Evolutionary conservation across 2,888 invertebrate species (phyloP).

Genomic region (Carabus problematicus): DNA sequence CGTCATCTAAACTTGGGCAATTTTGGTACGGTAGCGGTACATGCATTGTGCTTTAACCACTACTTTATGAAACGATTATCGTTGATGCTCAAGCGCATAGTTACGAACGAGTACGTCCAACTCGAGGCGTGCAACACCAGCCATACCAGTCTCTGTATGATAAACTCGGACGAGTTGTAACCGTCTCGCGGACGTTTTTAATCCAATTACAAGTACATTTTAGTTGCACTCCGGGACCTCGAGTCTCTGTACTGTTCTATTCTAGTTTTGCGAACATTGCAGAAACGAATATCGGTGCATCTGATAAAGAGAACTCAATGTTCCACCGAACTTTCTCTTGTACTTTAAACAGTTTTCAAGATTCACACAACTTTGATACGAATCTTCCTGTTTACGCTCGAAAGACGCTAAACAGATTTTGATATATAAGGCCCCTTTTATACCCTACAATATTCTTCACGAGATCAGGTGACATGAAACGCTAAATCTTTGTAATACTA

Average conservation of each 20-base stretch:
- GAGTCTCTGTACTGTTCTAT: neutral
- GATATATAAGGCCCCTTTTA: slow-evolving; percentile 15
- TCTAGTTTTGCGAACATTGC: no score
- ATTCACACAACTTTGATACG: slow-evolving; percentile 29
- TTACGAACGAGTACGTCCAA: no score
- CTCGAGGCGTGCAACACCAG: no score
- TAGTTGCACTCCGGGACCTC: neutral
- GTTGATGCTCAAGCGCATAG: slow-evolving; percentile 5
- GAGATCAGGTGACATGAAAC: no score
- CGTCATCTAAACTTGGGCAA: slow-evolving; percentile 39
- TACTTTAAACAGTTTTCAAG: slow-evolving; percentile 37
- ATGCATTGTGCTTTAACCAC: slow-evolving; percentile 30
- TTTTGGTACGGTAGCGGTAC: slow-evolving; percentile 15
- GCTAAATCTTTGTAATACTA: no score
- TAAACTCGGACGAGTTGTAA: no score
- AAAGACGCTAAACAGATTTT: slow-evolving; percentile 34
- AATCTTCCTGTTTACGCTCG: slow-evolving; percentile 30
- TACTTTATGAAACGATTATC: slow-evolving; percentile 33
- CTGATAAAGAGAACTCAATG: slow-evolving; percentile 31
- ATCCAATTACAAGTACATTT: slow-evolving; percentile 4
- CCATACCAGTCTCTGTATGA: no score
- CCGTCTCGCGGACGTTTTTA: neutral
- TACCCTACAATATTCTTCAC: no score
- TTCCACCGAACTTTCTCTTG: slow-evolving; percentile 35
- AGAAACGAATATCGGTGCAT: neutral